Conservation (phyloP, 1,140 invertebrate genomes). For the Papilio polytes region DNA sequence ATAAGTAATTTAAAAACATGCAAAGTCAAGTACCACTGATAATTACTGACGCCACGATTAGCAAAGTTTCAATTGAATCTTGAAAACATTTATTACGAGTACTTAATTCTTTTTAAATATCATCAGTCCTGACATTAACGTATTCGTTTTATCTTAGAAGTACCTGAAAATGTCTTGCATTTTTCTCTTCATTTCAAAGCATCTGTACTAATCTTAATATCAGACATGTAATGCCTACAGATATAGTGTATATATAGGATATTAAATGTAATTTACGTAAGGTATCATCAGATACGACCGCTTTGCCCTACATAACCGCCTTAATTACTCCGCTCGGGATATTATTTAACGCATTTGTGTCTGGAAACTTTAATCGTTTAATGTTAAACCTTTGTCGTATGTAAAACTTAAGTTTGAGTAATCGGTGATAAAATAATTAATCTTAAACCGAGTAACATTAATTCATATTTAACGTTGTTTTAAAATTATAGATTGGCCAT, state of each 20-base stretch:
- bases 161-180: too few relatives aligned
- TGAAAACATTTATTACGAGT: too few relatives aligned
- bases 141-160: background rate
- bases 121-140: too few relatives aligned
- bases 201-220: background rate
- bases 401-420: background rate
- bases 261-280: constrained; percentile 14
- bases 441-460: background rate
- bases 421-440: background rate
- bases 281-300: constrained; percentile 18
- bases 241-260: background rate
- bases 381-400: background rate
- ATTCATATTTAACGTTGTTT: background rate
- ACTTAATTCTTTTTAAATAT: too few relatives aligned
- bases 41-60: background rate
- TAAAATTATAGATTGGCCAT: too few relatives aligned
- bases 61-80: background rate
- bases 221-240: background rate
- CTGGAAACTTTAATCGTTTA: constrained; percentile 16
- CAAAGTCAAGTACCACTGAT: background rate
- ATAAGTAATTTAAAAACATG: background rate
- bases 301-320: constrained; percentile 20
- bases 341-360: constrained; percentile 14
- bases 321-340: constrained; percentile 15
- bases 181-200: too few relatives aligned